Evolutionary conservation across 2,888 invertebrate species (phyloP), one percentile per base, ranked within the genome.

Genomic region (Heliconius aoede): DNA sequence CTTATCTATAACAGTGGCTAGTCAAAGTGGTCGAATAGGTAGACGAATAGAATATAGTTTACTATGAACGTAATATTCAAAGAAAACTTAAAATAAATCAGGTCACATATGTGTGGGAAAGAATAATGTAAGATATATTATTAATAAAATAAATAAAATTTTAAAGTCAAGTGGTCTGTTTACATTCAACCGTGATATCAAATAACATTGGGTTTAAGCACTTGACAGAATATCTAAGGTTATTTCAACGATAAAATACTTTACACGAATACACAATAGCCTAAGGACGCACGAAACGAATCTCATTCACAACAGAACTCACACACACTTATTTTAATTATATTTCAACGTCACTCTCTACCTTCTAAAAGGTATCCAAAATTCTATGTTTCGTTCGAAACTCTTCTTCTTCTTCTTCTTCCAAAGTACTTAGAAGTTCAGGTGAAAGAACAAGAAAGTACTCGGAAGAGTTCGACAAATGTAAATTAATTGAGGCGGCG

Each of bases 51-150:
- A 88, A 46, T 46, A 46, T 85, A 89, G 87, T 87, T 86, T 85
- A 85, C 85, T 83, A 74, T 79, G 76, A 79, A 80, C 73, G 73
- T 73, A 51, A 76, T 51, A 75, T 79, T 74, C 76, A 78, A 79
- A 78, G 77, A 87, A 90, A 91, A 91, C 93, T 94, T 94, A 94
- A 91, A 91, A 89, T 91, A 93, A 93, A 93, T 94, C 94, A 94
- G 94, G 94, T 94, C 94, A 94, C 94, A 94, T 88, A 91, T 93
- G 91, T 91, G 90, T 92, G 90, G 88, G 88, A 89, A 80, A 76
- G 67, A 73, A 78, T 76, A 73, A 88, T 87, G 88, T 84, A 80
- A 81, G 78, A 82, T 80, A 80, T 81, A 21, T 77, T 80, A 80
- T 78, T 79, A 78, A 78, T 80, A 81, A 82, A 83, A 82, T 81